A percentile compares a stretch with the other conserved stretches of the same genome.
Evolutionary conservation across 23 tunicate species (phyloP).

Genomic region (Ascidia mentula): DNA sequence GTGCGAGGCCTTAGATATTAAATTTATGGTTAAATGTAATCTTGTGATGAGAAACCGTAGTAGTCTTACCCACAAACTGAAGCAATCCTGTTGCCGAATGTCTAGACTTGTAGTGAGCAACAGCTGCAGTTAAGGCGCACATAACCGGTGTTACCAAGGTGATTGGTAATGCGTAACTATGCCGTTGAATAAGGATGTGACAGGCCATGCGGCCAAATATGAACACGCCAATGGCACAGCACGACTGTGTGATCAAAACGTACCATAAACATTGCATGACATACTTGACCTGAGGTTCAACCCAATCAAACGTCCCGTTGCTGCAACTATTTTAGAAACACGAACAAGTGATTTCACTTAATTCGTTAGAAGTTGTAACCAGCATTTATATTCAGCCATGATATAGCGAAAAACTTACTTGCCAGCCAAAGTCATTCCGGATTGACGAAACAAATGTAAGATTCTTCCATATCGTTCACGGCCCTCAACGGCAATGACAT

Average conservation of each 20-base stretch:
- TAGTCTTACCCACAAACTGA: constrained; percentile 20
- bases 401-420: too few relatives aligned
- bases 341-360: too few relatives aligned
- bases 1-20: neutral
- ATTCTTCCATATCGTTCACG: neutral
- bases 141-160: constrained; percentile 58
- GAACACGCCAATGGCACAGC: constrained; percentile 54
- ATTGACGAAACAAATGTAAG: too few relatives aligned
- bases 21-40: too few relatives aligned
- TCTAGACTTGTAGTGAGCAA: constrained; percentile 9
- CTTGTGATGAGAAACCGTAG: neutral
- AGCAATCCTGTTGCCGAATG: constrained; percentile 5
- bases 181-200: constrained; percentile 45
- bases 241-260: constrained; percentile 50
- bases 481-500: neutral
- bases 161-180: constrained; percentile 56
- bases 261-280: too few relatives aligned
- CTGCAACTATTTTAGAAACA: too few relatives aligned
- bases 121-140: constrained; percentile 31
- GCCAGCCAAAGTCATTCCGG: too few relatives aligned
- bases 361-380: too few relatives aligned
- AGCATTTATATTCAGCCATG: too few relatives aligned
- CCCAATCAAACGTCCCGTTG: too few relatives aligned
- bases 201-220: constrained; percentile 81
- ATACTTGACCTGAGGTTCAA: too few relatives aligned